Conservation (phyloP, 1,140 invertebrate species). For the Kradibia gibbosae region DNA sequence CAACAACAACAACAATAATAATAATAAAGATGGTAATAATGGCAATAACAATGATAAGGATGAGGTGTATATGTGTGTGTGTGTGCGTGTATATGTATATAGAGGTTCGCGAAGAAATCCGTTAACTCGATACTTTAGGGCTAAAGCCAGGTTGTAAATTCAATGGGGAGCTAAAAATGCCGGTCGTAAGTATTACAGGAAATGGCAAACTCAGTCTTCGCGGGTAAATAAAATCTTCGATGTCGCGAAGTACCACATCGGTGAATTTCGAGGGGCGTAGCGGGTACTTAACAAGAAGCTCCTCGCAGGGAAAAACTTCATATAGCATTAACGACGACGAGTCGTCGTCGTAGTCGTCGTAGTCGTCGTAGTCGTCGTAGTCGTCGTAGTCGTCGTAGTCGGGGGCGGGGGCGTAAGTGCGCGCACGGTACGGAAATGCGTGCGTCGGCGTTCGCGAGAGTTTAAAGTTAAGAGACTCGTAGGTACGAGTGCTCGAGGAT, state of each 20-base stretch:
- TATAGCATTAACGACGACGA: conserved; percentile 69
- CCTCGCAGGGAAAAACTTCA: conserved; percentile 55
- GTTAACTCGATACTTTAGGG: too few species aligned
- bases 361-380: conserved; percentile 61
- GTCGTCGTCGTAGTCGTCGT: conserved; percentile 65
- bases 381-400: conserved; percentile 62
- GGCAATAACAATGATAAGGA: too few species aligned
- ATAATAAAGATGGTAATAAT: too few species aligned
- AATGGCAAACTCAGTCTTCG: too few species aligned
- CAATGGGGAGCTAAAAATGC: too few species aligned
- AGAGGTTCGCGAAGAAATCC: too few species aligned
- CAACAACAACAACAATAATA: background rate
- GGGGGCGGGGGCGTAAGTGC: background rate
- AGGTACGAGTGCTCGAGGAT: conserved; percentile 8
- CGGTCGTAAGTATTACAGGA: too few species aligned
- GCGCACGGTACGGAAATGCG: background rate
- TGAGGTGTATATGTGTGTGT: too few species aligned
- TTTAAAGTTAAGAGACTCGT: background rate
- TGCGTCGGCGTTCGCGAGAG: background rate
- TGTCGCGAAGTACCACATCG: background rate
- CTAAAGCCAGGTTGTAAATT: too few species aligned
- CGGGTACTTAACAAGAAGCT: conserved; percentile 29
- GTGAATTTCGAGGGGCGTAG: background rate
- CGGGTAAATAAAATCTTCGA: background rate
- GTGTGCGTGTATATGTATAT: too few species aligned